A percentile compares a stretch with the other conserved stretches of the same genome.
These are phyloP conservation scores for Limnephilus marmoratus DNA, from an alignment of 2,888 invertebrate species.

Conservation along the genomic window DNA sequence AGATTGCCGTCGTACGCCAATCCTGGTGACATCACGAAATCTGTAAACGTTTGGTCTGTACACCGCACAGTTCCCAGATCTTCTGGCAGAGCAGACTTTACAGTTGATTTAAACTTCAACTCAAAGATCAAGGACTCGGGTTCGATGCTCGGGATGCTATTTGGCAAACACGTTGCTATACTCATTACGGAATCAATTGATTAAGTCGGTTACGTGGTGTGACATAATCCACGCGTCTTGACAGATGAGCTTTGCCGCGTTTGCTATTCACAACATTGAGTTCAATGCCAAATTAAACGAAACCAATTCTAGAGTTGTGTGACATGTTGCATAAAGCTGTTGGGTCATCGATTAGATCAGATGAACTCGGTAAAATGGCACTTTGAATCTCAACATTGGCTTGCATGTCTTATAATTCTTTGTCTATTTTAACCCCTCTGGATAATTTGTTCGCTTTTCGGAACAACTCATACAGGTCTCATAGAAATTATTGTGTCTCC, in stretches of 20 bases:
- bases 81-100: slow-evolving; percentile 25
- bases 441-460: too few relatives aligned
- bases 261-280: neutral
- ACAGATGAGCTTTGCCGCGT: neutral
- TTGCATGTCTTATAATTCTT: neutral
- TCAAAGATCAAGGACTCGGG: slow-evolving; percentile 45
- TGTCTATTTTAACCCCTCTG: neutral
- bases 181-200: slow-evolving; percentile 2
- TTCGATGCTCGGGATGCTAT: slow-evolving; percentile 38
- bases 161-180: slow-evolving; percentile 24
- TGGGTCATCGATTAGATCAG: neutral
- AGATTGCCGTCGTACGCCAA: slow-evolving; percentile 8
- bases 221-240: slow-evolving; percentile 23
- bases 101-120: slow-evolving; percentile 24
- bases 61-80: neutral
- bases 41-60: neutral
- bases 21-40: slow-evolving; percentile 3
- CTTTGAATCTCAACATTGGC: neutral
- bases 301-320: neutral
- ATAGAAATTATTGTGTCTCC: too few relatives aligned
- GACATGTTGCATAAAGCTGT: neutral
- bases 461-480: too few relatives aligned
- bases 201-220: slow-evolving; percentile 5
- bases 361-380: neutral
- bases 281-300: neutral